Evolutionary conservation across 2,888 invertebrate species (phyloP).

Genomic region (Lasiommata megera): DNA sequence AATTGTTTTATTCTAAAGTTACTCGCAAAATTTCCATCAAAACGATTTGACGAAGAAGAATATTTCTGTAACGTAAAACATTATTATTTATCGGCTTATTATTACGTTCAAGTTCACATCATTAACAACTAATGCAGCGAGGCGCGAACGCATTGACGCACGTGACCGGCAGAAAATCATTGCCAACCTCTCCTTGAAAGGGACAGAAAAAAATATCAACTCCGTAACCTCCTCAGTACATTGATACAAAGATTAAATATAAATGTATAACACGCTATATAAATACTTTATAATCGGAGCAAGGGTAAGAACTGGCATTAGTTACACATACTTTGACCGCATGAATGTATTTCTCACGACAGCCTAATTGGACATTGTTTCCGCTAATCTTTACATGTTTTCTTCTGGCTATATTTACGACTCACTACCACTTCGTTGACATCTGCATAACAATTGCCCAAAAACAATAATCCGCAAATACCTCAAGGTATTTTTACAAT

Average conservation of each 20-base stretch:
- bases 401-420: conserved; percentile 41
- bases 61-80: conserved; percentile 9
- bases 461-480: conserved; percentile 65
- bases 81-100: conserved; percentile 30
- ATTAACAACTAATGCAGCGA: conserved; percentile 36
- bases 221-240: conserved; percentile 13
- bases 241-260: conserved; percentile 9
- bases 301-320: conserved; percentile 34
- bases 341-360: conserved; percentile 43
- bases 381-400: conserved; percentile 60
- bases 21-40: no score
- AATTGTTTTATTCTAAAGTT: no score
- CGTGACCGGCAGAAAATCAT: conserved; percentile 53
- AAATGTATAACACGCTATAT: conserved; percentile 11
- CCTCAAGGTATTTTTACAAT: conserved; percentile 59
- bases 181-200: conserved; percentile 50
- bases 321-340: conserved; percentile 37
- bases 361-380: conserved; percentile 59
- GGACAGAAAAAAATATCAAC: conserved; percentile 38
- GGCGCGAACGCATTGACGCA: conserved; percentile 44
- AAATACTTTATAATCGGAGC: conserved; percentile 21
- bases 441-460: conserved; percentile 72
- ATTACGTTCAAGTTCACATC: conserved; percentile 37
- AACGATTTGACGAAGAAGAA: background rate
- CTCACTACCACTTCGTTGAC: conserved; percentile 48